Conservation (phyloP, 2,888 invertebrate species). For the Agonopterix subpropinquella region DNA sequence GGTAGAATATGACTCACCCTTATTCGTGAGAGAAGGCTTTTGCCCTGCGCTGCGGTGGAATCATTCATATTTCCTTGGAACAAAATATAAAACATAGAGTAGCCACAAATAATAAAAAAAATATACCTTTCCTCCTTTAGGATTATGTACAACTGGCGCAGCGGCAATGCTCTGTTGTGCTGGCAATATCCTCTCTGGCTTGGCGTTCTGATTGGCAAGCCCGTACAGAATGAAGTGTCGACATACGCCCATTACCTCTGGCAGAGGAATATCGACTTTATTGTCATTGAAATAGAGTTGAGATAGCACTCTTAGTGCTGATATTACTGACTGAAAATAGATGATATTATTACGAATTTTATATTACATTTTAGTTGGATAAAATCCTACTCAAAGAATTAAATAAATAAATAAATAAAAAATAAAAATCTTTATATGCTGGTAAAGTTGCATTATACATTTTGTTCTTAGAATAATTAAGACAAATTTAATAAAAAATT, state of each 20-base stretch:
- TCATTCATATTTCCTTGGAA: no score
- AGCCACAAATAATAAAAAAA: not conserved
- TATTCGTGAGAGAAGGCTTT: no score
- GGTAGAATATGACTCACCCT: no score
- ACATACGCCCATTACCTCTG: conserved; percentile 76
- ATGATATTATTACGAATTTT: not conserved
- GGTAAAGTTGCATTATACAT: no score
- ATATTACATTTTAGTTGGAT: not conserved
- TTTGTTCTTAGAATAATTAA: no score
- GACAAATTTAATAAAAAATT: no score
- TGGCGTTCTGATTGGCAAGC: conserved; percentile 43
- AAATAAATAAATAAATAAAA: no score
- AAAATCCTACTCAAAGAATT: no score
- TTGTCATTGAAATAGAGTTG: conserved; percentile 57
- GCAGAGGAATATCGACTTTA: conserved; percentile 39
- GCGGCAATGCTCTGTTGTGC: conserved; percentile 78
- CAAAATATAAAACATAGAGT: not conserved
- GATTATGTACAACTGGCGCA: conserved; percentile 55
- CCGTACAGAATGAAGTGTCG: conserved; percentile 74
- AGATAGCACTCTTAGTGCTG: conserved; percentile 54
- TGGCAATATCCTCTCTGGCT: conserved; percentile 74
- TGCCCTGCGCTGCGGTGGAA: no score
- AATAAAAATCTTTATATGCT: no score
- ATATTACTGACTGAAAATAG: conserved; percentile 63
- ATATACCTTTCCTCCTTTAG: conserved; percentile 76